A percentile compares a stretch with the other conserved stretches of the same genome.
Conservation (phyloP, 1,140 invertebrate genomes). For the Chelonus insularis region DNA sequence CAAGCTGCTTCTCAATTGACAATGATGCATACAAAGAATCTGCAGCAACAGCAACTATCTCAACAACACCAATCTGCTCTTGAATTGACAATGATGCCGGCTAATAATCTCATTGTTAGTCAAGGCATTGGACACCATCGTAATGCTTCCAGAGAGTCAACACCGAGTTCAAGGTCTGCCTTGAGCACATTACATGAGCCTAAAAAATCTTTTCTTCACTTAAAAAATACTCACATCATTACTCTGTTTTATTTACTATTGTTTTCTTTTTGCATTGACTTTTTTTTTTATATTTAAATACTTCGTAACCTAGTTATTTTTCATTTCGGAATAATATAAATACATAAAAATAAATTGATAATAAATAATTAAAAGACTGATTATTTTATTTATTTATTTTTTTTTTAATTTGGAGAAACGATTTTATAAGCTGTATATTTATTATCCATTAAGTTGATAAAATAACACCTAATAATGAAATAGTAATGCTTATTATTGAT, state of each 20-base stretch:
- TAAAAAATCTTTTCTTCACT: neutral
- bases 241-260: neutral
- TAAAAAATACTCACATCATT: neutral
- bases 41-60: neutral
- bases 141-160: neutral
- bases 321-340: too few relatives aligned
- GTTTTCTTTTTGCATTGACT: neutral
- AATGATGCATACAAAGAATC: neutral
- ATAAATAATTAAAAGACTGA: too few relatives aligned
- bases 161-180: slow-evolving; percentile 16
- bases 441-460: too few relatives aligned
- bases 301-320: too few relatives aligned
- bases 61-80: too few relatives aligned
- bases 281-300: too few relatives aligned
- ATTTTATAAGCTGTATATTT: too few relatives aligned
- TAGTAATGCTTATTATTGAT: too few relatives aligned
- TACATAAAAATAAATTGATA: too few relatives aligned
- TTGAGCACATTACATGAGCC: neutral
- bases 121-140: slow-evolving; percentile 12
- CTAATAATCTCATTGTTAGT: slow-evolving; percentile 3
- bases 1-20: slow-evolving; percentile 24
- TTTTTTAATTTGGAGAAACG: too few relatives aligned
- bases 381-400: neutral
- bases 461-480: too few relatives aligned
- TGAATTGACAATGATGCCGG: slow-evolving; percentile 1